phyloP scores from a whole-genome alignment of 1,140 invertebrate species.

The Heterodera schachtii region DNA sequence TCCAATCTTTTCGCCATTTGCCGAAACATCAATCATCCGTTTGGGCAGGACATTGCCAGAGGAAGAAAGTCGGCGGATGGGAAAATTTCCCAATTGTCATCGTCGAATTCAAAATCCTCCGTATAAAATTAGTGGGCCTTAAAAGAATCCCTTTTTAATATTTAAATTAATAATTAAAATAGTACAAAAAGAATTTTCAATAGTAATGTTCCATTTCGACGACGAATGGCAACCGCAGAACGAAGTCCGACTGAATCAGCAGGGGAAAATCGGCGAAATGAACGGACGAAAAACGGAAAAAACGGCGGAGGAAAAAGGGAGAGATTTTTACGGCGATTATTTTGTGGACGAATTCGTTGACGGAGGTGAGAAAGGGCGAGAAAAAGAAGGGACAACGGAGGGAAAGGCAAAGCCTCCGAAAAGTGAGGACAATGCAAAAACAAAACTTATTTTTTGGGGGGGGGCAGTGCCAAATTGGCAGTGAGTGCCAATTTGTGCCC shows the following conservation, averaged over 20 bases:
- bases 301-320: not conserved
- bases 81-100: not conserved
- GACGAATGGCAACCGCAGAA: not conserved
- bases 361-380: not conserved
- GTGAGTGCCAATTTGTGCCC: not conserved
- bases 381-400: too few relatives aligned
- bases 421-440: too few relatives aligned
- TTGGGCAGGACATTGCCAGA: not conserved
- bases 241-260: not conserved
- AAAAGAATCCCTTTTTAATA: not conserved
- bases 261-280: not conserved
- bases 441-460: too few relatives aligned
- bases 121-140: not conserved
- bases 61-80: not conserved
- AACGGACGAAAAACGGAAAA: not conserved
- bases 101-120: not conserved
- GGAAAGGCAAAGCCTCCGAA: too few relatives aligned
- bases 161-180: not conserved
- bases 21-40: conserved; percentile 12
- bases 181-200: not conserved
- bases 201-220: conserved; percentile 8
- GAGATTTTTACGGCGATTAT: conserved; percentile 12
- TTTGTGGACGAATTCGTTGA: conserved; percentile 2
- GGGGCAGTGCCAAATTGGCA: not conserved
- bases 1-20: conserved; percentile 13